Conservation (phyloP, 2,113 vertebrate genomes). For the Naja naja region DNA sequence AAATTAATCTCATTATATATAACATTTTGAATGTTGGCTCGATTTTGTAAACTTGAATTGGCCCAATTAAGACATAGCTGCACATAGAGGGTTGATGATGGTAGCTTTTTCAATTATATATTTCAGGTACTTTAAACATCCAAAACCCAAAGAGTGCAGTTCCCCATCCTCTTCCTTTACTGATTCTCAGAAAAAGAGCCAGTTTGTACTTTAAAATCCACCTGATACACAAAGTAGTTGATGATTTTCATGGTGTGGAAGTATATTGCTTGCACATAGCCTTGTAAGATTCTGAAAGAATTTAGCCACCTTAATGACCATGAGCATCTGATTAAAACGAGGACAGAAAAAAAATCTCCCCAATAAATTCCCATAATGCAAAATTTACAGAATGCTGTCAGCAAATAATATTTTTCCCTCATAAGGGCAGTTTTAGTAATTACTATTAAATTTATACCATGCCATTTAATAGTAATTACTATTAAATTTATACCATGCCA, state of each 20-base stretch:
- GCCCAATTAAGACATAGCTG: background rate
- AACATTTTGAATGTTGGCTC: background rate
- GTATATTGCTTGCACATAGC: background rate
- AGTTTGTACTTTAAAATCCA: background rate
- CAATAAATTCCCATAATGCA: background rate
- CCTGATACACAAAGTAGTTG: background rate
- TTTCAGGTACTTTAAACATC: background rate
- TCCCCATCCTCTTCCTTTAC: background rate
- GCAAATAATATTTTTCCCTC: background rate
- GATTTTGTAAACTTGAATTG: background rate
- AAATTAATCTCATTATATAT: background rate
- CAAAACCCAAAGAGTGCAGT: background rate
- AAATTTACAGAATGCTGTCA: background rate
- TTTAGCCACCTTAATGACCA: background rate
- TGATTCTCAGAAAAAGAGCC: background rate
- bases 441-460: background rate
- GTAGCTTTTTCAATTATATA: background rate
- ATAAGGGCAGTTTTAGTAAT: background rate
- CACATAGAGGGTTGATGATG: background rate
- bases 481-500: background rate
- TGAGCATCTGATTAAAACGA: background rate
- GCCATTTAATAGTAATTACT: background rate
- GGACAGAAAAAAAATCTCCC: background rate
- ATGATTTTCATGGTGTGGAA: background rate
- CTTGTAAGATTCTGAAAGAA: background rate